Conservation (phyloP, 2,797 vertebrate species). For the Coilia nasus region DNA sequence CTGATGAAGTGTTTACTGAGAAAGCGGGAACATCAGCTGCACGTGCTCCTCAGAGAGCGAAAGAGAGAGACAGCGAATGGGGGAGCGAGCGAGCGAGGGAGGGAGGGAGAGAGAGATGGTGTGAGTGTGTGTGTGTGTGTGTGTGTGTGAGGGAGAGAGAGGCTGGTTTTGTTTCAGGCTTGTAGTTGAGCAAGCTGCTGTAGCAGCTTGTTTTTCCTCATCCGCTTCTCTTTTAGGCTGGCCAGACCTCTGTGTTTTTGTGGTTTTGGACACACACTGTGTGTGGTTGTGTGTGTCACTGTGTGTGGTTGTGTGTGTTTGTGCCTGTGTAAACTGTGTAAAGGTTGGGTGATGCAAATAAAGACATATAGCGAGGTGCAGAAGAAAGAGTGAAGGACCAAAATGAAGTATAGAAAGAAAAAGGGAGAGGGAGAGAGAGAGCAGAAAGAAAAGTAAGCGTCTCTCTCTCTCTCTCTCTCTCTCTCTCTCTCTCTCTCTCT, state of each 20-base stretch:
- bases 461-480: conserved; percentile 24
- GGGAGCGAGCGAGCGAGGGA: neutral
- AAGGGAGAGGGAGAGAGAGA: neutral
- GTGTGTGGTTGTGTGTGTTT: neutral
- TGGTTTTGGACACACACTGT: neutral
- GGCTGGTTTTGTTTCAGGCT: neutral
- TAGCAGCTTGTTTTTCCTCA: conserved; percentile 35
- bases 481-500: neutral
- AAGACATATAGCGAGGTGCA: neutral
- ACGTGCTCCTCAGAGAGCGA: conserved; percentile 56
- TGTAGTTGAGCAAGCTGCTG: conserved; percentile 19
- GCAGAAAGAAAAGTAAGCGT: conserved; percentile 35
- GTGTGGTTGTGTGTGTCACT: conserved; percentile 14
- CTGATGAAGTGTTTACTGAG: conserved; percentile 82
- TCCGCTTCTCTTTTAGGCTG: neutral
- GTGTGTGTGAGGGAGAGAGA: neutral
- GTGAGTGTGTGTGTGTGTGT: no score
- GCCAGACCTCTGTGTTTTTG: neutral
- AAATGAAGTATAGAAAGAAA: neutral
- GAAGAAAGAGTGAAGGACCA: neutral
- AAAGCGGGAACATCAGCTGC: conserved; percentile 67
- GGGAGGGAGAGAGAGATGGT: neutral
- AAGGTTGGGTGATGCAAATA: neutral
- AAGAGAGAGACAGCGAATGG: conserved; percentile 26
- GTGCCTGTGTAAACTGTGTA: neutral